Conservation (phyloP, 2,797 vertebrate species). For the Cirrhinus molitorella region DNA sequence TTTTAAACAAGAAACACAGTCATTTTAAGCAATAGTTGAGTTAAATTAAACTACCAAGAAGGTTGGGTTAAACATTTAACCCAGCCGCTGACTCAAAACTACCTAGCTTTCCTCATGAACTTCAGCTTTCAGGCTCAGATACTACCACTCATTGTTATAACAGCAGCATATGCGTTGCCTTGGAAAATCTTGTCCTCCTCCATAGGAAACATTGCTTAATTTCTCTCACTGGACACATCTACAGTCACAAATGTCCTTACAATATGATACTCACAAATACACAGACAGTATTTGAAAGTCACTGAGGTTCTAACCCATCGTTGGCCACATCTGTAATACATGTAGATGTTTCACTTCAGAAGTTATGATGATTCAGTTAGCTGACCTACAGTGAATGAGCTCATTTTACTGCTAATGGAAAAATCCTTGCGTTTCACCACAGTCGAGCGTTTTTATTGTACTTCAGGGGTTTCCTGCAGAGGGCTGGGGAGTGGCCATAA, state of each 20-base stretch:
- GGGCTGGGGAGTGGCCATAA: constrained; percentile 61
- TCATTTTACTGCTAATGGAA: constrained; percentile 23
- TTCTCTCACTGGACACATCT: constrained; percentile 49
- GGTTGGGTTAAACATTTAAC: no score
- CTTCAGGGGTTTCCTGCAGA: constrained; percentile 64
- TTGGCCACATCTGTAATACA: not conserved
- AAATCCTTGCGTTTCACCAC: constrained; percentile 52
- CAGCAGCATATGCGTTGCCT: constrained; percentile 69
- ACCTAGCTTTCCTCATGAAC: constrained; percentile 35
- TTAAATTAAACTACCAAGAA: no score
- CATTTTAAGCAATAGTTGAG: no score
- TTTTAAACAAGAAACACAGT: no score
- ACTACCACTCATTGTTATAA: constrained; percentile 67
- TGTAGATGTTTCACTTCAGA: not conserved
- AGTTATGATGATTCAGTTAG: not conserved
- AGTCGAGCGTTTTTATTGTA: constrained; percentile 65
- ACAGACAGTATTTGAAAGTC: not conserved
- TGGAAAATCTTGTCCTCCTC: constrained; percentile 69
- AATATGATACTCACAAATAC: not conserved
- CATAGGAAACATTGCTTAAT: constrained; percentile 64
- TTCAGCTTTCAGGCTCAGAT: constrained; percentile 47
- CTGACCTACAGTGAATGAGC: not conserved
- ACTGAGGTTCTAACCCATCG: not conserved
- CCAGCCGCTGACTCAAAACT: no score
- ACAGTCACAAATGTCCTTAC: constrained; percentile 38